Base-by-base conservation (phyloP, 2,888 invertebrate species). In the Galerucella calmariensis region DNA sequence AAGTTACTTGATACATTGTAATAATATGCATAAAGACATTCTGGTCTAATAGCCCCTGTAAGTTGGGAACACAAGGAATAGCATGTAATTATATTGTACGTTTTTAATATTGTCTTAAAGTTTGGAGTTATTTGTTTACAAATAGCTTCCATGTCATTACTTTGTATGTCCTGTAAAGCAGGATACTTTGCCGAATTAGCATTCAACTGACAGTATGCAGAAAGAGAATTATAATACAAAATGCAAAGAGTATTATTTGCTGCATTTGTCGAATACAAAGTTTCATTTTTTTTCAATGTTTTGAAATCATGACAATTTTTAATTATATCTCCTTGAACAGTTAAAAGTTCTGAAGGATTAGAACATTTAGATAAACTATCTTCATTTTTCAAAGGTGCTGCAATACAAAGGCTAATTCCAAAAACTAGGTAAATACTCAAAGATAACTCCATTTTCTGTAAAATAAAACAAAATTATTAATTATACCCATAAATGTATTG, bases 211-310 rank as follows among this genome's bases (percentile, higher is more conserved):
- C 81, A 82, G 71, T 79, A 80, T 44, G 75, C 61, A 24, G 74
- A 61, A 14, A 83, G 76, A 66, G 76, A 75, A 69, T 83, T 80
- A 70, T 78, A 80, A 73, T 81, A 81, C 8, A 83, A 56, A 44
- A 80, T 66, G 74, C 84, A 84, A 58, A 78, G 66, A n/a, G 79
- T 69, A 65, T 82, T 75, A 12, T 75, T 56, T 46, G 67, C 11
- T 20, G 16, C 67, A 56, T 73, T 77, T 14, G 62, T 53, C 9
- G 62, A 20, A 8, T 63, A 68, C 46, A 80, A 46, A 1, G 3
- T 53, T 24, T 48, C 71, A 27, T 78, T 69, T n/a, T 67, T 51
- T 12, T 70, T 72, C 48, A 80, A 78, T 61, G 61, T 61, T 27
- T 61, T 27, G 73, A 79, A 81, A 68, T 78, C 63, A 67, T 24